A percentile compares a stretch with the other conserved stretches of the same genome.
Evolutionary conservation across 2,113 vertebrate genomes (phyloP).

Genomic region (Ctenomys sociabilis): DNA sequence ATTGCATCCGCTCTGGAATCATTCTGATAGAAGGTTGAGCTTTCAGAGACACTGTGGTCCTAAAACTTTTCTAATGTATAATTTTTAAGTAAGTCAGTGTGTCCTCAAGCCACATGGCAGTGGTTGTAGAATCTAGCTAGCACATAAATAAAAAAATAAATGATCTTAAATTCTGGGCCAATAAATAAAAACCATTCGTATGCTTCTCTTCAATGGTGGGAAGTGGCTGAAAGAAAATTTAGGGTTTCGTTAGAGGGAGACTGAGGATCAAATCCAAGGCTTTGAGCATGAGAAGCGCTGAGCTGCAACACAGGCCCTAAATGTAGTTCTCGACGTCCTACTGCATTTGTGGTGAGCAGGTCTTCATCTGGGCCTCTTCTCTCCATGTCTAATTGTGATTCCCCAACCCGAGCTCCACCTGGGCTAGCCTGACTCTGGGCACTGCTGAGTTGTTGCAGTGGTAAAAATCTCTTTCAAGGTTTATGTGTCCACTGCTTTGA

Average conservation of each 20-base stretch:
- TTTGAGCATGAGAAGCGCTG: neutral
- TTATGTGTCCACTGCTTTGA: neutral
- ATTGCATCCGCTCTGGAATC: neutral
- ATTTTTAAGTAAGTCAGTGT: slow-evolving; percentile 48
- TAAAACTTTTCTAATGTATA: slow-evolving; percentile 8
- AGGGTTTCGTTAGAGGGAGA: neutral
- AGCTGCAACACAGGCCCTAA: neutral
- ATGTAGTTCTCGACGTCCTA: neutral
- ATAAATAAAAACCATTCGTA: slow-evolving; percentile 59
- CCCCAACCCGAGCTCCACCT: neutral
- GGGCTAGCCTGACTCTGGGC: neutral
- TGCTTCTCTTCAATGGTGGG: neutral
- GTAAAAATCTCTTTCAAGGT: neutral
- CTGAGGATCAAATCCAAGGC: neutral
- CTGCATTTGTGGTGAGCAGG: neutral
- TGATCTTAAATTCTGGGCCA: neutral
- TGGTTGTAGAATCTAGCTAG: slow-evolving; percentile 43
- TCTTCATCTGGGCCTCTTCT: neutral
- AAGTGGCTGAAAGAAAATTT: neutral
- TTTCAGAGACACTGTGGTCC: slow-evolving; percentile 17
- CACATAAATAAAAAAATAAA: slow-evolving; percentile 22
- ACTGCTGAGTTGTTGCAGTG: neutral
- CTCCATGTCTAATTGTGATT: neutral
- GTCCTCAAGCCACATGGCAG: slow-evolving; percentile 44
- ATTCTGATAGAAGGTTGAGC: neutral